Conservation (phyloP, 92 coral and sea anemone genomes). For the Epizoanthus illoricatus region DNA sequence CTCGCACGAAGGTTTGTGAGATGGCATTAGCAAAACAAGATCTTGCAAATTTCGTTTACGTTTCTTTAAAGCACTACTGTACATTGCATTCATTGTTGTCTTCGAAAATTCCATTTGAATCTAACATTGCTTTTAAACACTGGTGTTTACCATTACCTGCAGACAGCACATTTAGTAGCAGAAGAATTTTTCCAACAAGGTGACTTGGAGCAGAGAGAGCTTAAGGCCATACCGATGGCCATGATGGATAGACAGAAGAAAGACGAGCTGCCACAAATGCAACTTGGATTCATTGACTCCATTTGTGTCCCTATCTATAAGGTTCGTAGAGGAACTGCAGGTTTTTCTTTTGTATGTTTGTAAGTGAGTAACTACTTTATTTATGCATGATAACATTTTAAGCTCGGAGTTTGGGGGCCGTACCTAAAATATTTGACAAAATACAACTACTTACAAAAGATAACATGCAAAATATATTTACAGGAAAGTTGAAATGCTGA, state of each 20-base stretch:
- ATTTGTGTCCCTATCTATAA: constrained; percentile 95
- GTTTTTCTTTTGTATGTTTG: not conserved
- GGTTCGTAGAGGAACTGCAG: constrained; percentile 48
- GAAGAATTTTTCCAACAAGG: constrained; percentile 99
- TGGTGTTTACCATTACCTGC: constrained; percentile 1
- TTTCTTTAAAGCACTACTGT: too few species aligned
- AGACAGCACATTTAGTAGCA: constrained; percentile 96
- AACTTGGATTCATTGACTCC: constrained; percentile 94
- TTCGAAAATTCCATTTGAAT: not conserved
- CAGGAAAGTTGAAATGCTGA: too few species aligned
- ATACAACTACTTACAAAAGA: too few species aligned
- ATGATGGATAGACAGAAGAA: constrained; percentile 99
- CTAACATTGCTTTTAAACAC: not conserved
- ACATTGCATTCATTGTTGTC: too few species aligned
- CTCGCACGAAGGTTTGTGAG: too few species aligned
- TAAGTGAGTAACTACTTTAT: too few species aligned
- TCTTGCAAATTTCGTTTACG: too few species aligned
- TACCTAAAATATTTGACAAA: too few species aligned
- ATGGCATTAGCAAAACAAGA: too few species aligned
- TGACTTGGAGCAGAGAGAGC: constrained; percentile 88
- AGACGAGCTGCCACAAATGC: constrained; percentile 98
- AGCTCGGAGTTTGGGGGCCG: too few species aligned
- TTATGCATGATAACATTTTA: too few species aligned
- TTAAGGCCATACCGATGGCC: constrained; percentile 93
- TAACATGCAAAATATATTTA: too few species aligned